Conservation (phyloP, 2,797 vertebrate species). For the Acrossocheilus fasciatus region DNA sequence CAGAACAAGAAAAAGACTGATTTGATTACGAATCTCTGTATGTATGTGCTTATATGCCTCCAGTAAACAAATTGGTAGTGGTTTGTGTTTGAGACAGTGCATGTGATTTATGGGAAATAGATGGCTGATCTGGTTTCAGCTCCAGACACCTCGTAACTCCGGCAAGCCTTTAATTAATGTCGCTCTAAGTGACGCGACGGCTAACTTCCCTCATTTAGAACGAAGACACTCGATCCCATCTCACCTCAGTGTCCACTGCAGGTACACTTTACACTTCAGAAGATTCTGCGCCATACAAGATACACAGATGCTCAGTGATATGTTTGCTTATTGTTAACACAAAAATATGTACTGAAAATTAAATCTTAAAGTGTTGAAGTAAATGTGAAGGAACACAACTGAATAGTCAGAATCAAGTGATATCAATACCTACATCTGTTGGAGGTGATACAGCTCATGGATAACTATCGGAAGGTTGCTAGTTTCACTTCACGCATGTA, state of each 20-base stretch:
- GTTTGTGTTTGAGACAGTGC: slow-evolving; percentile 62
- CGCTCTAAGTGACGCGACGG: slow-evolving; percentile 78
- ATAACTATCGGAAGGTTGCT: neutral
- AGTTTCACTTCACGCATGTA: neutral
- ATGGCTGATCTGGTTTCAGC: slow-evolving; percentile 85
- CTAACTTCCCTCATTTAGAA: slow-evolving; percentile 67
- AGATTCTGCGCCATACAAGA: slow-evolving; percentile 32
- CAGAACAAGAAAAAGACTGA: neutral
- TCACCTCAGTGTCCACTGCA: slow-evolving; percentile 40
- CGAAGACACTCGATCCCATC: slow-evolving; percentile 60
- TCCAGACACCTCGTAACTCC: slow-evolving; percentile 86
- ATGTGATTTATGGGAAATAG: slow-evolving; percentile 90
- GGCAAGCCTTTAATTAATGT: slow-evolving; percentile 90
- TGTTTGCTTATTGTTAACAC: neutral
- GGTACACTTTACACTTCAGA: slow-evolving; percentile 47
- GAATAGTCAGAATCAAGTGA: neutral
- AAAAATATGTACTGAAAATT: neutral
- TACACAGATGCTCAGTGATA: slow-evolving; percentile 1
- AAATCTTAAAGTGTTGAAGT: neutral
- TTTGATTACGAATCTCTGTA: neutral
- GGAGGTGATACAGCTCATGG: neutral
- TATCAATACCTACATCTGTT: neutral
- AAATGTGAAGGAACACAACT: neutral
- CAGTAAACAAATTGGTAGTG: neutral
- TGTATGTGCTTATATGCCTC: neutral